Base-by-base conservation (phyloP, 1,140 invertebrate species). In the Acromyrmex echinatior region DNA sequence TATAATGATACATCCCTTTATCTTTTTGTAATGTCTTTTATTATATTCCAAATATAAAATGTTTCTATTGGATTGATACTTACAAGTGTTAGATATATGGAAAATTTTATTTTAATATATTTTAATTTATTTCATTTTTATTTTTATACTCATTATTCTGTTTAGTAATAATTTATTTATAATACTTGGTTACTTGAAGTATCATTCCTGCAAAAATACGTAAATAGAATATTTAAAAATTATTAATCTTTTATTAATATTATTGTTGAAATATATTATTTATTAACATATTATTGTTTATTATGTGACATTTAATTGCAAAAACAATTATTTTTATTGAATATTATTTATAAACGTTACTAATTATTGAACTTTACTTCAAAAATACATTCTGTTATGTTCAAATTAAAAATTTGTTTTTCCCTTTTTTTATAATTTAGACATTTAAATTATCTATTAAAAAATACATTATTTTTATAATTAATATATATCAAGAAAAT, bases 241-340 rank as follows among this genome's bases (percentile, higher is more conserved):
- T 56, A 21, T 53, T 79, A 3, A 66, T n/a, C 14, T 68, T 68
- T 68, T n/a, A 79, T 65, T 16, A 51, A 51, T 51, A 51, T 51
- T 16, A 12, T 51, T 51, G 49, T 51, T 16, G 4, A 9, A 45
- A 45, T 45, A 51, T 14, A 51, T 51, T 51, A 16, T 51, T 51
- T 14, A 51, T 51, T 16, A 51, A 51, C 14, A 51, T 51, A 51
- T 51, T 51, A 51, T 51, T 63, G 16, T 51, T 53, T 1, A 39
- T 68, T 66, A 25, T 18, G 53, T 31, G 14, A 25, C 25, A 39
- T 25, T 9, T 39, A 39, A 18, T 53, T 68, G n/a, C 14, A 10
- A 6, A 16, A 68, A 1, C 18, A 31, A 68, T n/a, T 49, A 6
- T 3, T 9, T 76, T 74, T 35, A 73, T 56, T 9, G 7, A 25